These are phyloP conservation scores for Toxostoma redivivum DNA, from an alignment of 2,113 vertebrate species.

Conservation along the genomic window DNA sequence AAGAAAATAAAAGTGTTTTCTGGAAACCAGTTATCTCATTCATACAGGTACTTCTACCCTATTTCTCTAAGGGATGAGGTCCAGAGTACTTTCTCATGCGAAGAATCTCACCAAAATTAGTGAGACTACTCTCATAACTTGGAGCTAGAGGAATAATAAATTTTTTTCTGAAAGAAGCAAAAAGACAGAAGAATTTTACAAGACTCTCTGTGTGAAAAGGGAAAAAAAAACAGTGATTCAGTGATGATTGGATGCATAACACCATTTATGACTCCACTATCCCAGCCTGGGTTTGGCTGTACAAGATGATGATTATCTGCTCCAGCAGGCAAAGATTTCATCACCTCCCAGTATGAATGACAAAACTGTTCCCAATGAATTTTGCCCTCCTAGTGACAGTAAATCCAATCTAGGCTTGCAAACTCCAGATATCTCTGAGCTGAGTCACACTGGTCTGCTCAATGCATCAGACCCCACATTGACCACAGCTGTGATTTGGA, in stretches of 20 bases:
- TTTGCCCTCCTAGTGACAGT: slow-evolving; percentile 12
- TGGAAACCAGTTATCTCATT: neutral
- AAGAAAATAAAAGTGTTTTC: neutral
- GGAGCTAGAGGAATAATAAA: neutral
- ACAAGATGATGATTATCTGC: neutral
- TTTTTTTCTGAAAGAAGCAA: neutral
- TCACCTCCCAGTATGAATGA: slow-evolving; percentile 11
- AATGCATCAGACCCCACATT: neutral
- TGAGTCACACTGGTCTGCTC: neutral
- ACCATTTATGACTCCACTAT: neutral
- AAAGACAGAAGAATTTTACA: neutral
- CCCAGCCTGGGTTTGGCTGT: neutral
- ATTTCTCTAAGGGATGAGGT: neutral
- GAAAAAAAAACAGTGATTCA: neutral
- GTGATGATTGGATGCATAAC: fast-evolving
- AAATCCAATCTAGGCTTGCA: slow-evolving; percentile 30
- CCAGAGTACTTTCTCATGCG: neutral
- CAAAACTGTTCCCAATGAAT: slow-evolving; percentile 42
- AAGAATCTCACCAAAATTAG: neutral
- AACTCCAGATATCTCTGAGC: slow-evolving; percentile 12
- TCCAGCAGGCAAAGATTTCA: slow-evolving; percentile 19
- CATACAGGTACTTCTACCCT: neutral
- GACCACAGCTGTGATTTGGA: neutral
- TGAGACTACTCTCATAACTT: neutral
- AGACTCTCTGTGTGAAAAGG: neutral